Percentiles rank a stretch among this genome's conserved stretches.
These are phyloP conservation scores for Hydrozoanthus tunicans DNA, from an alignment of 64 coral and sea anemone species.

Conservation along the genomic window DNA sequence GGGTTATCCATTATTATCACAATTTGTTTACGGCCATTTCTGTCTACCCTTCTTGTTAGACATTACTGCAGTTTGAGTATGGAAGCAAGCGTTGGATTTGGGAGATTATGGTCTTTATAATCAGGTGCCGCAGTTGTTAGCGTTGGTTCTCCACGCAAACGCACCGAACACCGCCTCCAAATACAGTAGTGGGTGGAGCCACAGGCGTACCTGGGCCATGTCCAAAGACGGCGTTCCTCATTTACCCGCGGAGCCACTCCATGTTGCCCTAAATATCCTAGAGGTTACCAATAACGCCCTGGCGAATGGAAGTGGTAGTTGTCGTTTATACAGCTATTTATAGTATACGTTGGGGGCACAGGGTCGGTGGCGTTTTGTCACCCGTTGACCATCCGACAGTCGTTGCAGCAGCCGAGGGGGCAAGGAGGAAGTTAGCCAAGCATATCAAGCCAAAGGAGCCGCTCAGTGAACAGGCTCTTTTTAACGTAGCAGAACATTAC, in stretches of 20 bases:
- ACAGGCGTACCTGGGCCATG: background rate
- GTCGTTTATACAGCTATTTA: background rate
- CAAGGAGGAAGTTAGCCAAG: too few species aligned
- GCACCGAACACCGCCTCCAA: background rate
- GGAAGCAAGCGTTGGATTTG: too few species aligned
- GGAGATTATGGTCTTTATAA: background rate
- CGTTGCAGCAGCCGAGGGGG: too few species aligned
- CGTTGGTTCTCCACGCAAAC: too few species aligned
- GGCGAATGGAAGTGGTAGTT: background rate
- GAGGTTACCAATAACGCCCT: background rate
- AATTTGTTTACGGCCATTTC: too few species aligned
- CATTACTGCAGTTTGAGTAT: too few species aligned
- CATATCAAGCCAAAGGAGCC: too few species aligned
- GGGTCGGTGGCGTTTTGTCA: background rate
- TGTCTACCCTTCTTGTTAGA: too few species aligned
- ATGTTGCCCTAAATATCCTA: too few species aligned
- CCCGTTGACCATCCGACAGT: background rate
- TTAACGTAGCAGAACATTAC: too few species aligned
- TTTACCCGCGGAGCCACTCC: background rate
- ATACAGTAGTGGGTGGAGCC: constrained; percentile 8
- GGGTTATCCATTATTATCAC: too few species aligned
- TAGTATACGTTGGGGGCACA: constrained; percentile 12
- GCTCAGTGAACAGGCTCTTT: too few species aligned
- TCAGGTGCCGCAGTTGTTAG: background rate
- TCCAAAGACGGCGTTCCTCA: background rate